phyloP scores from a whole-genome alignment of 2,888 invertebrate species.

The Diaphora mendica region DNA sequence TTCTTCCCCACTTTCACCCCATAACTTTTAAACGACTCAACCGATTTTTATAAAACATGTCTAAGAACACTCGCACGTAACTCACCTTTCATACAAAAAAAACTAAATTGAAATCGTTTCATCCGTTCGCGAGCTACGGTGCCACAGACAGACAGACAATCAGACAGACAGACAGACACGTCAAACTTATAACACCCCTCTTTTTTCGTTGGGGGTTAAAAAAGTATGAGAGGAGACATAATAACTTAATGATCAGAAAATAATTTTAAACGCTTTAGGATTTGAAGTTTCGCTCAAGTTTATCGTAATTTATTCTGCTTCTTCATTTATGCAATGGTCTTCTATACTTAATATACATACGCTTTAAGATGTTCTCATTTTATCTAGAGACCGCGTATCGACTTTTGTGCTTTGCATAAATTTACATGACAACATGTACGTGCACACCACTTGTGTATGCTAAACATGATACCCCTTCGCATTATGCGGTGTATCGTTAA shows the following conservation, averaged over 20 bases:
- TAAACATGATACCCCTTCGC: conserved; percentile 62
- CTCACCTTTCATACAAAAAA: too few relatives aligned
- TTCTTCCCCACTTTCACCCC: too few relatives aligned
- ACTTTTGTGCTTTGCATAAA: conserved; percentile 82
- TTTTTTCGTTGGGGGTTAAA: too few relatives aligned
- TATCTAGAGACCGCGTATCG: conserved; percentile 75
- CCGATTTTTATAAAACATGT: too few relatives aligned
- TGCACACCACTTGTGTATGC: conserved; percentile 65
- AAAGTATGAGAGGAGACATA: too few relatives aligned
- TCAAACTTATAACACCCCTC: too few relatives aligned
- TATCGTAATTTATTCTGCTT: conserved; percentile 3
- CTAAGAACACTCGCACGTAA: too few relatives aligned
- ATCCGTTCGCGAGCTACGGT: too few relatives aligned
- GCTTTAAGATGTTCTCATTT: conserved; percentile 60
- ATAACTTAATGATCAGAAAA: not conserved
- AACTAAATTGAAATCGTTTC: too few relatives aligned
- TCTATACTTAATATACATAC: conserved; percentile 41
- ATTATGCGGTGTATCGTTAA: conserved; percentile 58
- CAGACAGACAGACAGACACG: too few relatives aligned
- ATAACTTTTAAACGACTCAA: too few relatives aligned
- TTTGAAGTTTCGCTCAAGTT: not conserved
- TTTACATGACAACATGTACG: conserved; percentile 77
- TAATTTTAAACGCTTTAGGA: not conserved
- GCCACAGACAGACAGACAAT: too few relatives aligned
- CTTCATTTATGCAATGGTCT: conserved; percentile 14